Evolutionary conservation across 1,140 invertebrate species (phyloP), one percentile per base, ranked within the genome.

Genomic region (Bacillus rossius): DNA sequence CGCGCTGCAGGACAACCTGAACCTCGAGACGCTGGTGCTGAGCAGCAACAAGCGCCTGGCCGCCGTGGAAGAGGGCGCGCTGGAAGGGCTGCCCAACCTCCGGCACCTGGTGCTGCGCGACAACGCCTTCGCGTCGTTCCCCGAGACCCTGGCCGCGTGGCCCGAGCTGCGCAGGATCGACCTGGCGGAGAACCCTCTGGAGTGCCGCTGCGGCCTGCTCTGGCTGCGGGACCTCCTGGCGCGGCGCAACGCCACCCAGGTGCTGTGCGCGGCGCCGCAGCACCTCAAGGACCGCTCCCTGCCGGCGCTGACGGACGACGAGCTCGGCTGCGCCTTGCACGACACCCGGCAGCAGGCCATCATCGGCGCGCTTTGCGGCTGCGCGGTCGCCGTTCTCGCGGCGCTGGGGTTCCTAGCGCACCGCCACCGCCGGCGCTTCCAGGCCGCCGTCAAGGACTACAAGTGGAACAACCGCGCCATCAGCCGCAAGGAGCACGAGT

Each of bases 401-500:
- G 80, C 84, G 0, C 65, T 92, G 10, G 79, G 84, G 0, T 69
- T 92, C 43, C 75, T 92, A 5, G 69, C 91, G 25, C 92, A 92
- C 69, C 82, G 86, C 63, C 89, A 88, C 65, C 83, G 87, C 23
- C 80, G 83, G 62, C 74, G 79, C 19, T 84, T 94, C 47, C 81
- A 88, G 3, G 87, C 90, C 65, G 82, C 85, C 19, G 75, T 92
- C 25, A 92, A 91, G 70, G 86, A 88, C 64, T 89, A 89, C 68
- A 88, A 89, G 55, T 91, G 87, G 86, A 91, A 89, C 68, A 84
- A 84, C 64, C 82, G 87, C 5, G 80, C 84, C 3, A 83, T 87
- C 54, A 84, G 84, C 2, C 78, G 88, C 7, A 92, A 92, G 67
- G 89, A 92, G 71, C 84, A 89, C 50, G 89, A 92, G 69, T 93